Percentiles rank a stretch among this genome's conserved stretches.
These are phyloP conservation scores for Acheta domesticus DNA, from an alignment of 2,888 invertebrate species.

Conservation along the genomic window DNA sequence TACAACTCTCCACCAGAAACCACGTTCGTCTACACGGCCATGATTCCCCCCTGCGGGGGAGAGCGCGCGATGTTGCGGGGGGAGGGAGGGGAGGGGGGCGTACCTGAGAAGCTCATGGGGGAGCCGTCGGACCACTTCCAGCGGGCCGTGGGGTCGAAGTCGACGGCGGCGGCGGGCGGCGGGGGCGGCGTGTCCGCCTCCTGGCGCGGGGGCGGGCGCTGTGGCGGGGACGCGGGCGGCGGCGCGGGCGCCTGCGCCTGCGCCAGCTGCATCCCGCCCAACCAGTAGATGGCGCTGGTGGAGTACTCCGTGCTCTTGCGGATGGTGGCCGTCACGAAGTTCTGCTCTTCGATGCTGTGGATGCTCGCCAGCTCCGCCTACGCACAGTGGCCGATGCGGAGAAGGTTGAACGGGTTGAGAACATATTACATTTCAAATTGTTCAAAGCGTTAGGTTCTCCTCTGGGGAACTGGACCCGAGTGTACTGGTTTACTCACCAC, in stretches of 20 bases:
- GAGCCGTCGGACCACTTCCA: constrained; percentile 67
- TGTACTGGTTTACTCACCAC: too few species aligned
- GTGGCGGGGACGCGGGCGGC: constrained; percentile 64
- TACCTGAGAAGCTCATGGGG: constrained; percentile 59
- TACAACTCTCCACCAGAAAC: too few species aligned
- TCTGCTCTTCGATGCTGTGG: constrained; percentile 64
- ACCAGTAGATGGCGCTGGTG: constrained; percentile 71
- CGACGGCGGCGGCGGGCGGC: constrained; percentile 46
- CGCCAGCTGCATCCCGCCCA: constrained; percentile 57
- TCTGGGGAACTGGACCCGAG: too few species aligned
- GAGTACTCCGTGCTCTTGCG: constrained; percentile 68
- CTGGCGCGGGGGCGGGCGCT: constrained; percentile 56
- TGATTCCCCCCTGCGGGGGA: too few species aligned
- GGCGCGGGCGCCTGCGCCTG: constrained; percentile 45
- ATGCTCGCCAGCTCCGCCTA: constrained; percentile 66
- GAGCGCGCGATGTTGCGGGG: too few species aligned
- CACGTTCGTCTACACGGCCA: too few species aligned
- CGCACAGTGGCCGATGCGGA: constrained; percentile 22
- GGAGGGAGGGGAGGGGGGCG: too few species aligned
- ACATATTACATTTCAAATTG: too few species aligned
- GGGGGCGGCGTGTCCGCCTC: constrained; percentile 58
- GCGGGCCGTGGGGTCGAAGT: constrained; percentile 45
- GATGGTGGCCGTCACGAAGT: constrained; percentile 65
- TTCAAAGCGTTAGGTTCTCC: too few species aligned
- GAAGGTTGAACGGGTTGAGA: too few species aligned